Evolutionary conservation across 2,113 vertebrate species (phyloP).

Genomic region (Ameiurus melas): DNA sequence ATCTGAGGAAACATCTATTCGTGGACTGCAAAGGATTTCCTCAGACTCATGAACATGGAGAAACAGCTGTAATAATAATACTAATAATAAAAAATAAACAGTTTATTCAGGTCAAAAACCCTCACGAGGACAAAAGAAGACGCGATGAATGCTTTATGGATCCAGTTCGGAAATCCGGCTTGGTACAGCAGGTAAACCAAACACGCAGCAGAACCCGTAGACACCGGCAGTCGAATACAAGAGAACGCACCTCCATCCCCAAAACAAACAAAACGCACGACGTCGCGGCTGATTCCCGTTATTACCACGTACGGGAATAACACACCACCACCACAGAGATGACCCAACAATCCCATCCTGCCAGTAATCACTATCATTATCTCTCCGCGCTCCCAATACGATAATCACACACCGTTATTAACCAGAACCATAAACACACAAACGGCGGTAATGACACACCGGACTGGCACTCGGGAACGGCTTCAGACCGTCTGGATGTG

Average conservation of each 20-base stretch:
- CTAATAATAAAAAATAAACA: too few species aligned
- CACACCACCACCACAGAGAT: slow-evolving; percentile 25
- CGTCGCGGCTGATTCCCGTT: background rate
- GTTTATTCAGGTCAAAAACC: background rate
- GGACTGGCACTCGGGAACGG: background rate
- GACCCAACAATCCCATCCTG: slow-evolving; percentile 5
- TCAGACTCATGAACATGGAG: background rate
- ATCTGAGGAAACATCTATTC: background rate
- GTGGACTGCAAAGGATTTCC: background rate
- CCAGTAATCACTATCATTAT: slow-evolving; percentile 46
- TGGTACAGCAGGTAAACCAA: background rate
- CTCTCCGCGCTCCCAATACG: background rate
- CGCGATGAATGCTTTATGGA: background rate
- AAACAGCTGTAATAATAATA: background rate
- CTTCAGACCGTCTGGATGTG: slow-evolving; percentile 20
- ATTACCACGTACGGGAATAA: slow-evolving; percentile 1
- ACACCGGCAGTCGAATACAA: background rate
- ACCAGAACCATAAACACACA: slow-evolving; percentile 5
- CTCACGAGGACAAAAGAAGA: background rate
- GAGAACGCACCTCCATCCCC: background rate
- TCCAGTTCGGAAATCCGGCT: background rate
- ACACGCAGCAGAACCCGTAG: background rate
- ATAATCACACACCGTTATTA: slow-evolving; percentile 44
- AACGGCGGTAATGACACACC: slow-evolving; percentile 36
- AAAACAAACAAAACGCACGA: background rate